These are phyloP conservation scores for Ceryle rudis DNA, from an alignment of 2,797 vertebrate genomes.

Conservation along the genomic window DNA sequence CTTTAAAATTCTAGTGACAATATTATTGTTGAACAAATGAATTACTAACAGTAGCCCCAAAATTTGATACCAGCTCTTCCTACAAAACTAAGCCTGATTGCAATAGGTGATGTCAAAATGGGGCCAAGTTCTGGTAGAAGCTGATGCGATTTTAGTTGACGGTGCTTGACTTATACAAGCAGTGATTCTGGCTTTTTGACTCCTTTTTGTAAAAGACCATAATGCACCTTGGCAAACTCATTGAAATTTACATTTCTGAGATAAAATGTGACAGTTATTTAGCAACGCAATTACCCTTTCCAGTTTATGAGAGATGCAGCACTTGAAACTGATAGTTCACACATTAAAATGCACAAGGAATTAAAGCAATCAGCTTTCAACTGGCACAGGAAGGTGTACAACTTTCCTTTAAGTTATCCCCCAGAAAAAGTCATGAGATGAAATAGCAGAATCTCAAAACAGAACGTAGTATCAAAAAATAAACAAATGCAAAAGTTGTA, in stretches of 20 bases:
- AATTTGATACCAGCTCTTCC: neutral
- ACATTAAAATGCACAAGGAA: neutral
- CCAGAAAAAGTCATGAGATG: neutral
- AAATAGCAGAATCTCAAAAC: neutral
- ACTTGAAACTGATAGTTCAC: neutral
- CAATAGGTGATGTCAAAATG: neutral
- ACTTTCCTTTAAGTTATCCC: neutral
- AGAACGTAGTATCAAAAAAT: neutral
- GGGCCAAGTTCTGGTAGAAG: neutral
- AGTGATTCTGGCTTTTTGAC: neutral
- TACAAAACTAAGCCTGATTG: neutral
- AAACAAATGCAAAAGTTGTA: neutral
- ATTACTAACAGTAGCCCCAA: neutral
- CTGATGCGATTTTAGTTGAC: neutral
- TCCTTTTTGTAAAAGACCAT: neutral
- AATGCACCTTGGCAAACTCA: neutral
- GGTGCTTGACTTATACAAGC: neutral
- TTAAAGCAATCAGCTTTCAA: neutral
- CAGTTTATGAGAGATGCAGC: neutral
- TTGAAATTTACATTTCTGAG: neutral
- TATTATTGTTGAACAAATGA: neutral
- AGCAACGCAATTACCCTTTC: neutral
- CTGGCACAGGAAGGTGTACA: neutral
- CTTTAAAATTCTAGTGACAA: neutral
- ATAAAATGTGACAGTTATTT: neutral